Evolutionary conservation across 35 echinoderm and acorn worm genomes (phyloP).

Genomic region (Ptychodera flava): DNA sequence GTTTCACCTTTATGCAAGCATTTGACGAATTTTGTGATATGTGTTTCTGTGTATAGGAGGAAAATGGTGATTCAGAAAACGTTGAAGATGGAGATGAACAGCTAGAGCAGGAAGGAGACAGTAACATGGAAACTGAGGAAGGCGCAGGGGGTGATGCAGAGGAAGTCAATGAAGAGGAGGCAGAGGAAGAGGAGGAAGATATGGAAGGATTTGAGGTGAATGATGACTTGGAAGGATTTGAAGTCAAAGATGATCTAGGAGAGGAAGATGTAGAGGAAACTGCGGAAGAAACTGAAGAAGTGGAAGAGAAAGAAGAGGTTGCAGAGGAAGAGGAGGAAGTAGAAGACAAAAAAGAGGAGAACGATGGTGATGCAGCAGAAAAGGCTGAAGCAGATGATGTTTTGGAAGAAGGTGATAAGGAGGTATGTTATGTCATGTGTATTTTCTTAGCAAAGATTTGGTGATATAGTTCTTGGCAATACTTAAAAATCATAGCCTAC

Average conservation of each 20-base stretch:
- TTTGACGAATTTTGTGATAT: too few species aligned
- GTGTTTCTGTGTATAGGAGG: too few species aligned
- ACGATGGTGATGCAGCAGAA: neutral
- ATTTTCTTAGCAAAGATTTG: too few species aligned
- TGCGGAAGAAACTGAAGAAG: slow-evolving; percentile 12
- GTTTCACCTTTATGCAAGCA: too few species aligned
- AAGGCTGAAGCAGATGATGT: neutral
- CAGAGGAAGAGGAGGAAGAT: slow-evolving; percentile 2
- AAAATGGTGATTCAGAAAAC: neutral
- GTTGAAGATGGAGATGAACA: neutral
- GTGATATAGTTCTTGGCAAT: too few species aligned
- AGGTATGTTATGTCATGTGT: neutral
- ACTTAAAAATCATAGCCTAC: too few species aligned
- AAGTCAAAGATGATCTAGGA: neutral
- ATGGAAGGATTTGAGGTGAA: slow-evolving; percentile 26
- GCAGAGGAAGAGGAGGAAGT: neutral
- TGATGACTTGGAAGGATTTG: slow-evolving; percentile 3
- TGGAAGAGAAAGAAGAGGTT: neutral
- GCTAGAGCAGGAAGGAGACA: neutral
- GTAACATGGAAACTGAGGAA: slow-evolving; percentile 3
- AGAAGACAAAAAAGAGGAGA: neutral
- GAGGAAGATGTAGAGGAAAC: neutral
- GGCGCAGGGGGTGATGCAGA: slow-evolving; percentile 13
- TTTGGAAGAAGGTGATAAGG: neutral
- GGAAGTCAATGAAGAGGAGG: slow-evolving; percentile 1